Percentiles rank a stretch among this genome's conserved stretches.
phyloP scores from a whole-genome alignment of 2,113 vertebrate species.

The Pyrgilauda ruficollis region DNA sequence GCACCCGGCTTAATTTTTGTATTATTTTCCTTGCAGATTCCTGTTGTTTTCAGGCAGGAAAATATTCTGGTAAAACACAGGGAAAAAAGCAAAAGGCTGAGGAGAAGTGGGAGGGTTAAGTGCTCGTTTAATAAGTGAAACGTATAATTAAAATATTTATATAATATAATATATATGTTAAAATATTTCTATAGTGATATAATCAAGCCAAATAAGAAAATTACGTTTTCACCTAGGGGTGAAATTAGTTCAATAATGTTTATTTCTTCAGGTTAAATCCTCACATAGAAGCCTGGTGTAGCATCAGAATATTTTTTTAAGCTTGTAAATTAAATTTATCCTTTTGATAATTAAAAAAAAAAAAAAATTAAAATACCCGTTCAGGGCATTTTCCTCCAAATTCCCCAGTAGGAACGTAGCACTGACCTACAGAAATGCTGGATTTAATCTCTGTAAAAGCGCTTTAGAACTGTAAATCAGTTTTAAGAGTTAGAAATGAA shows the following conservation, averaged over 20 bases:
- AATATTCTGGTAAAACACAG: neutral
- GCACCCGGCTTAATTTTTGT: neutral
- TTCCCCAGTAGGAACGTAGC: accelerated
- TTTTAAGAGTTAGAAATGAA: neutral
- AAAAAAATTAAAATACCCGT: neutral
- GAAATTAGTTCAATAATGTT: neutral
- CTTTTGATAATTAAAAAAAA: neutral
- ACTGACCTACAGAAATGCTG: neutral
- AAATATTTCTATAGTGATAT: neutral
- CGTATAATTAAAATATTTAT: neutral
- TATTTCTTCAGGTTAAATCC: neutral
- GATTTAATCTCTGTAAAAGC: neutral
- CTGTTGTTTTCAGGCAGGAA: neutral
- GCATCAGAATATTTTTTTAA: neutral
- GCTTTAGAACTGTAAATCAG: neutral
- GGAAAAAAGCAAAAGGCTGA: accelerated
- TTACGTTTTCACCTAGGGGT: neutral
- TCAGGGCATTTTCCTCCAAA: neutral
- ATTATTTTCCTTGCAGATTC: neutral
- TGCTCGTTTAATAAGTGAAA: neutral
- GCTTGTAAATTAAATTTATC: neutral
- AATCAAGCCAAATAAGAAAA: neutral
- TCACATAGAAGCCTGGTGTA: neutral
- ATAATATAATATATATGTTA: neutral
- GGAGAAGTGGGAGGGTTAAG: neutral